These are phyloP conservation scores for Anastrepha ludens DNA, from an alignment of 1,140 invertebrate genomes.

Conservation along the genomic window DNA sequence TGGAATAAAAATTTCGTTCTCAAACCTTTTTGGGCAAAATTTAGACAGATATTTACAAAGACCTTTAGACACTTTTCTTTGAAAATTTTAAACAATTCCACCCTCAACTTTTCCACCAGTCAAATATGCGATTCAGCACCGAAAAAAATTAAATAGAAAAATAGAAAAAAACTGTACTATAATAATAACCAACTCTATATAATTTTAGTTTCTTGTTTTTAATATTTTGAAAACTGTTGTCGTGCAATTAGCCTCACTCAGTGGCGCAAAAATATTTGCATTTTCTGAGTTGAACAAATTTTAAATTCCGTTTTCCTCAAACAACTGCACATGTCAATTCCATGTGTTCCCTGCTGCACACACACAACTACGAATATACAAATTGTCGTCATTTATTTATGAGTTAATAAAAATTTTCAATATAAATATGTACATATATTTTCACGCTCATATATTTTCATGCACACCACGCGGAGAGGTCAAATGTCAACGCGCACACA, in stretches of 20 bases:
- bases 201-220: constrained; percentile 4
- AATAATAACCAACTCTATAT: not conserved
- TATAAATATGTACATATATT: constrained; percentile 43
- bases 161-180: not conserved
- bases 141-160: constrained; percentile 7
- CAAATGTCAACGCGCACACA: not conserved
- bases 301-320: not conserved
- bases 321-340: constrained; percentile 36
- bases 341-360: constrained; percentile 31
- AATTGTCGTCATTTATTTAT: not conserved
- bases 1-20: too few relatives aligned
- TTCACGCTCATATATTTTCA: constrained; percentile 32
- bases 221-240: constrained; percentile 55
- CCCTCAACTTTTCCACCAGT: not conserved
- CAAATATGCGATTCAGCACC: not conserved
- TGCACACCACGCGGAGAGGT: constrained; percentile 4
- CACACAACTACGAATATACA: not conserved
- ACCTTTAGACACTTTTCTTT: not conserved
- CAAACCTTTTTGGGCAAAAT: too few relatives aligned
- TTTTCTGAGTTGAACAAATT: not conserved
- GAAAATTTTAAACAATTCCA: not conserved
- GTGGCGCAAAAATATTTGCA: constrained; percentile 10
- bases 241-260: constrained; percentile 53
- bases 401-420: constrained; percentile 46
- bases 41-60: too few relatives aligned